Percentiles rank a stretch among this genome's conserved stretches.
Conservation (phyloP, 2,888 invertebrate genomes). For the Chrysodeixis includens region DNA sequence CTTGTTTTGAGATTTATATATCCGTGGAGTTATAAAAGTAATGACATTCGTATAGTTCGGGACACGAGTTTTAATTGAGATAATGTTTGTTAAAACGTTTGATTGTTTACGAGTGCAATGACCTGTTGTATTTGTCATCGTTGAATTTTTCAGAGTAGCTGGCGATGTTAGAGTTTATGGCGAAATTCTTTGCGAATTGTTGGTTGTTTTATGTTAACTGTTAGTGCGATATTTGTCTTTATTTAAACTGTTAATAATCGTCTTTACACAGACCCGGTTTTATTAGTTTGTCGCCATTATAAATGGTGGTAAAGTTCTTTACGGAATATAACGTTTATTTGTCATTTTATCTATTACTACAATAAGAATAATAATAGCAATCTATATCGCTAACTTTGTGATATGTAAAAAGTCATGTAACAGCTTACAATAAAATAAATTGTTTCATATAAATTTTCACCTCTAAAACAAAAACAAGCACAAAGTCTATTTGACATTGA, state of each 20-base stretch:
- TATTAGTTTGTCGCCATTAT: too few species aligned
- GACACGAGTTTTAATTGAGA: slow-evolving; percentile 11
- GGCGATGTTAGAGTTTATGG: background rate
- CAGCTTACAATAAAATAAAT: background rate
- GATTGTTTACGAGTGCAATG: slow-evolving; percentile 20
- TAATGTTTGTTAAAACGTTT: slow-evolving; percentile 34
- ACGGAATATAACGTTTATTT: too few species aligned
- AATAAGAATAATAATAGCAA: too few species aligned
- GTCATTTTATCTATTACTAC: too few species aligned
- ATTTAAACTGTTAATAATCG: too few species aligned
- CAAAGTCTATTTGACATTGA: slow-evolving; percentile 41
- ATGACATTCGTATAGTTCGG: slow-evolving; percentile 1
- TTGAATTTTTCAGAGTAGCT: background rate
- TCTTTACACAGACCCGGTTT: too few species aligned
- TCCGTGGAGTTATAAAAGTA: slow-evolving; percentile 18
- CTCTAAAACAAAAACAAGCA: background rate
- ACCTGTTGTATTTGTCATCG: background rate
- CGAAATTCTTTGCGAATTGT: too few species aligned
- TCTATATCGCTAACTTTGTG: too few species aligned
- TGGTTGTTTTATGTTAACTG: too few species aligned
- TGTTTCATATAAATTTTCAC: background rate
- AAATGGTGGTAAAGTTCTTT: too few species aligned
- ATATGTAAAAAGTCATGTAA: background rate
- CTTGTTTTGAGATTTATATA: slow-evolving; percentile 35
- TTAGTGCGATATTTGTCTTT: too few species aligned